Evolutionary conservation across 2,888 invertebrate genomes (phyloP).

Genomic region (Agrilus mali): DNA sequence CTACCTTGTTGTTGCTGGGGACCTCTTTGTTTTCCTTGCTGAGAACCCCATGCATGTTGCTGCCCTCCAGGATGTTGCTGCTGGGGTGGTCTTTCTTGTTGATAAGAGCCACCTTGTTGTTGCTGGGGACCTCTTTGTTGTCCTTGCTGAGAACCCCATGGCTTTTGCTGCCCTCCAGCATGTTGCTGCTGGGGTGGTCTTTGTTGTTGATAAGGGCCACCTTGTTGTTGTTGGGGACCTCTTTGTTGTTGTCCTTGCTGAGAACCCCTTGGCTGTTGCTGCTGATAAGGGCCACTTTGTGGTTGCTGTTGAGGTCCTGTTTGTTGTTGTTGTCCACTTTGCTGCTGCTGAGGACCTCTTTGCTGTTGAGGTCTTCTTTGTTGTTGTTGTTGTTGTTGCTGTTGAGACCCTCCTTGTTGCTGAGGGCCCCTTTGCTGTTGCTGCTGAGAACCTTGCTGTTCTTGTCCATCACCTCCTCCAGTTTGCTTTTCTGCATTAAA

Average conservation of each 20-base stretch:
- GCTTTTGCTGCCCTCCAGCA: constrained; percentile 1
- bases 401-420: constrained; percentile 1
- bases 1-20: constrained; percentile 8
- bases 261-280: constrained; percentile 1
- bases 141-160: constrained; percentile 4
- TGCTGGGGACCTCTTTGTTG: constrained; percentile 7
- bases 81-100: constrained; percentile 5
- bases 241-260: constrained; percentile 7
- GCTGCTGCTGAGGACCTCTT: background rate
- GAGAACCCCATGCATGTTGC: constrained; percentile 2
- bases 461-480: background rate
- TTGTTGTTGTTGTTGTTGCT: constrained; percentile 7
- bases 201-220: constrained; percentile 6
- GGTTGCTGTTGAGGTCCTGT: background rate
- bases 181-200: constrained; percentile 7
- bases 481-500: background rate
- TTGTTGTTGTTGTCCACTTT: background rate
- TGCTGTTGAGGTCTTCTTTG: constrained; percentile 6
- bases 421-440: constrained; percentile 7
- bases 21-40: constrained; percentile 5
- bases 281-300: background rate
- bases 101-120: constrained; percentile 5
- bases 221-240: constrained; percentile 6
- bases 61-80: constrained; percentile 6
- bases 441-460: background rate